Evolutionary conservation across 1,140 invertebrate genomes (phyloP).

Genomic region (Planococcus citri): DNA sequence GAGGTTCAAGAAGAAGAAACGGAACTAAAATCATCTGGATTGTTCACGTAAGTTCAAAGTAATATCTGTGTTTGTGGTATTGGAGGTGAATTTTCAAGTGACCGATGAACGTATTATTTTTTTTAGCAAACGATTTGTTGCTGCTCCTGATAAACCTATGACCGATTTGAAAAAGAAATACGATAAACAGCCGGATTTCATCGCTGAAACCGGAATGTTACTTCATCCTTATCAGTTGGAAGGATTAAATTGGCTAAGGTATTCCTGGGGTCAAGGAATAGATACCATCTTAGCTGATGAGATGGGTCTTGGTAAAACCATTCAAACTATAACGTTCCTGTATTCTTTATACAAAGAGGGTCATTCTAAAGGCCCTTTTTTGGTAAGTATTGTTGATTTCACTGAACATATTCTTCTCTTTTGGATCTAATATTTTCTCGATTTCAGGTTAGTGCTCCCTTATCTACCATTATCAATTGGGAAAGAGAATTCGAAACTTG

Average conservation of each 20-base stretch:
- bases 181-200: conserved; percentile 83
- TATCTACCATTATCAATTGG: conserved; percentile 99
- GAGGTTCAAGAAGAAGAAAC: conserved; percentile 22
- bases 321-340: conserved; percentile 95
- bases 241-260: conserved; percentile 54
- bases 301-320: conserved; percentile 99
- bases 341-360: conserved; percentile 98
- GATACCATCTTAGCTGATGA: conserved; percentile 98
- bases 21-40: neutral
- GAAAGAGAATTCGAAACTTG: conserved; percentile 98
- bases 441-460: conserved; percentile 61
- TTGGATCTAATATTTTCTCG: neutral
- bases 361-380: conserved; percentile 94
- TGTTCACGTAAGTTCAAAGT: neutral
- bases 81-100: too few relatives aligned
- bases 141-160: conserved; percentile 81
- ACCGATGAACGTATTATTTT: too few relatives aligned
- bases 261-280: conserved; percentile 93
- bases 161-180: conserved; percentile 91
- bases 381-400: conserved; percentile 43
- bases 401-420: neutral
- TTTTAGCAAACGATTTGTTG: conserved; percentile 50
- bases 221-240: conserved; percentile 98
- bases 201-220: conserved; percentile 82
- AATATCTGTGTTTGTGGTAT: too few relatives aligned